Evolutionary conservation across 2,888 invertebrate genomes (phyloP).

Genomic region (Xylota segnis): DNA sequence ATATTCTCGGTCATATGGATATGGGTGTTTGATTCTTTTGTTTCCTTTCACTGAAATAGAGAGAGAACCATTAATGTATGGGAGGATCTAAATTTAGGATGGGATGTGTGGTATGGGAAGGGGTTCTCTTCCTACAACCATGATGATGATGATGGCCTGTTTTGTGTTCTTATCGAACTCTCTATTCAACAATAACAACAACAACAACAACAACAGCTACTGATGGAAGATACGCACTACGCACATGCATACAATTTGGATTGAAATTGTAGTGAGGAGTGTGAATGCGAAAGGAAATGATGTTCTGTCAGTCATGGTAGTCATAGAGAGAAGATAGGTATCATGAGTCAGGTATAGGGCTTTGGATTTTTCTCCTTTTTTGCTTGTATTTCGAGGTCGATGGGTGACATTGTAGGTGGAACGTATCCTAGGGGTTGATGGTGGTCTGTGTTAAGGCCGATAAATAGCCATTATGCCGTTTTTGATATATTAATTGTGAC

Average conservation of each 20-base stretch:
- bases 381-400: neutral
- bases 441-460: slow-evolving; percentile 47
- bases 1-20: slow-evolving; percentile 84
- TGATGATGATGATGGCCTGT: slow-evolving; percentile 67
- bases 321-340: slow-evolving; percentile 3
- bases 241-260: slow-evolving; percentile 40
- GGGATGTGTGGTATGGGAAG: slow-evolving; percentile 34
- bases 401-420: slow-evolving; percentile 49
- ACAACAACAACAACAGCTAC: slow-evolving; percentile 5
- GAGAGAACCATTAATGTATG: slow-evolving; percentile 78
- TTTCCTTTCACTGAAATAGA: slow-evolving; percentile 69
- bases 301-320: slow-evolving; percentile 69
- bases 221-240: slow-evolving; percentile 21
- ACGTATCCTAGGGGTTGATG: slow-evolving; percentile 21
- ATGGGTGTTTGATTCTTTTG: slow-evolving; percentile 80
- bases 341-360: slow-evolving; percentile 44
- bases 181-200: slow-evolving; percentile 48
- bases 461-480: slow-evolving; percentile 28
- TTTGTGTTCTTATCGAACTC: slow-evolving; percentile 68
- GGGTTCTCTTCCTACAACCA: slow-evolving; percentile 44
- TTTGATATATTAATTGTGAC: slow-evolving; percentile 33
- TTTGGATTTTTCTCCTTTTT: neutral
- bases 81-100: slow-evolving; percentile 78
- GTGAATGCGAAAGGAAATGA: slow-evolving; percentile 68
- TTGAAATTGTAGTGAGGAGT: slow-evolving; percentile 39